Evolutionary conservation across 23 tunicate species (phyloP), one percentile per base, ranked within the genome.

Genomic region (Halocynthia roretzi): DNA sequence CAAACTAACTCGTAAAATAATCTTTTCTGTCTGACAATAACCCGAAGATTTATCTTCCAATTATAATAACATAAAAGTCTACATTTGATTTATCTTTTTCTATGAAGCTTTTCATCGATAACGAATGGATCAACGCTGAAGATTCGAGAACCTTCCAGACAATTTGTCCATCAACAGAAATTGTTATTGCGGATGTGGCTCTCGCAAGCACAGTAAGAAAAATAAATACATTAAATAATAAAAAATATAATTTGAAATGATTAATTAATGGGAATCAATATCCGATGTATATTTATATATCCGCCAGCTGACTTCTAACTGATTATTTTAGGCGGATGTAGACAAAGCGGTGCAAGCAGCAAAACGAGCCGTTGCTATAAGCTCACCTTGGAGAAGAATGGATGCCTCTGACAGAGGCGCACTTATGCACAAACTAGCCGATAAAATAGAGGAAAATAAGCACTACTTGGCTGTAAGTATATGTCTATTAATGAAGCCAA

Each of bases 391-490:
- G 98, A 82, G 98, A 31, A 71, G 73, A 62, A 92, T 92, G 92
- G 98, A 92, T 61, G 91, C 98, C 0, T 86, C 92, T 6, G 98
- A 92, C 70, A 69, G 98, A 51, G 98, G 92, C 6, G 92, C 80
- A 6, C 55, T 92, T 8, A 71, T 92, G 68, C 61, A 71, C 68
- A 92, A 92, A 63, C 82, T 92, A 10, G 98, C 98, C 56, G 92
- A 92, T 51, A 54, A 87, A 65, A 86, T 92, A 55, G 98, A 92
- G 63, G 92, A 72, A 50, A 92, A 92, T 76, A 92, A 92, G 66
- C 75, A 82, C 75, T 92, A 92, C 62, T 78, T 92, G 17, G 91
- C 98, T n/a, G 98, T 92, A 70, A 86, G 91, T 81, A n/a, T n/a
- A n/a, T n/a, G n/a, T n/a, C n/a, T n/a, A n/a, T 31, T 31, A 31